Base-by-base conservation (phyloP, 37 sponge, comb jelly and placozoan genomes). In the Crambe crambe region DNA sequence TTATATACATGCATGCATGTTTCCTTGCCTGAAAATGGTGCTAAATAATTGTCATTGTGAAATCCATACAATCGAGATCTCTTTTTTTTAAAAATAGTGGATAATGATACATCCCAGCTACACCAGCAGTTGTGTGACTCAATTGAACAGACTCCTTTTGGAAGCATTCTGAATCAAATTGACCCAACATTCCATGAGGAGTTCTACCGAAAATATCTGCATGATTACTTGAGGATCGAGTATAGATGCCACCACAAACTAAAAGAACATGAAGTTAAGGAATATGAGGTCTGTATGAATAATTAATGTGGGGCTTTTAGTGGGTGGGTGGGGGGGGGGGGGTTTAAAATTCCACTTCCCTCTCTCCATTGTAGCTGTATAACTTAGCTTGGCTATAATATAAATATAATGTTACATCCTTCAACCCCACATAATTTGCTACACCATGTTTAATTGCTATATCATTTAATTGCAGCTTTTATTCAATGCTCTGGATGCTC, bases 161-260 rank as follows among this genome's bases (percentile, higher is more conserved):
- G 79, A 22, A 75, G 68, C 10, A 36, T 83, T 23, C 31, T 89
- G 51, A 26, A 22, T 2, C 30, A 25, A 35, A 80, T n/a, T n/a
- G n/a, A n/a, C n/a, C n/a, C n/a, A n/a, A n/a, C n/a, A n/a, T n/a
- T n/a, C n/a, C n/a, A n/a, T n/a, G n/a, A n/a, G n/a, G n/a, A n/a
- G n/a, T n/a, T n/a, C n/a, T n/a, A n/a, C n/a, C n/a, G n/a, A n/a
- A 27, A 27, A 21, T 89, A 89, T 38, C 37, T 89, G 1, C 59
- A 74, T 42, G 89, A 89, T 44, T 83, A 74, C 79, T 59, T 89
- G 44, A 56, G 80, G 27, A 74, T 60, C 59, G 85, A 83, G 20
- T 80, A 89, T 42, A 72, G 30, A 29, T 67, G 65, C 41, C 42
- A 56, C n/a, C 84, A 89, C 61, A 73, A 32, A 10, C n/a, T 74